Conservation (phyloP, 2,113 vertebrate species). For the Lepisosteus osseus region DNA sequence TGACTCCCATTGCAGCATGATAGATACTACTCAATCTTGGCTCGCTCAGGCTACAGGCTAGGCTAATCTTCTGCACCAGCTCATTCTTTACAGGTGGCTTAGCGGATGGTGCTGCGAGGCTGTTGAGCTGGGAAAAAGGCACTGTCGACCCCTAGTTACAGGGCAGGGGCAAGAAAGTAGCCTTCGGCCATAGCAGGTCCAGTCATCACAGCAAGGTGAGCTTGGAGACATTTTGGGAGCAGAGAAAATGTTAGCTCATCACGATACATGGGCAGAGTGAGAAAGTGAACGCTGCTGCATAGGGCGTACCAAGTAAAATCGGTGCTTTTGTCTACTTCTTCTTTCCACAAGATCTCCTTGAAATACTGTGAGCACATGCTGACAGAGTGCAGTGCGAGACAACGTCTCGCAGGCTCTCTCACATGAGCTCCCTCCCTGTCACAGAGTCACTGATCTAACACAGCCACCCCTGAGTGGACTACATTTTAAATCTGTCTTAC, state of each 20-base stretch:
- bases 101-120: not conserved
- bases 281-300: no score
- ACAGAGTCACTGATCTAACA: constrained; percentile 14
- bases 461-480: not conserved
- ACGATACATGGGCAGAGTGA: no score
- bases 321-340: no score
- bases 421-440: not conserved
- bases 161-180: not conserved
- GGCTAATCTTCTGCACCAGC: not conserved
- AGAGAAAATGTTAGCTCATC: no score
- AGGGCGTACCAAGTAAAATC: no score
- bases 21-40: constrained; percentile 56
- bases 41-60: not conserved
- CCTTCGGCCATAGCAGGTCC: no score
- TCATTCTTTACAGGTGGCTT: not conserved
- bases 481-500: constrained; percentile 13
- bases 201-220: no score
- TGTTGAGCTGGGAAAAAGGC: not conserved
- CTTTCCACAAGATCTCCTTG: no score
- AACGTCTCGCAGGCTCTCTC: not conserved
- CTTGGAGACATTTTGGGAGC: no score
- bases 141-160: not conserved
- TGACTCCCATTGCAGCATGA: constrained; percentile 52
- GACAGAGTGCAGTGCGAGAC: no score
- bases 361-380: no score